These are phyloP conservation scores for Procambarus virginalis DNA, from an alignment of 1,140 invertebrate species.

Conservation along the genomic window DNA sequence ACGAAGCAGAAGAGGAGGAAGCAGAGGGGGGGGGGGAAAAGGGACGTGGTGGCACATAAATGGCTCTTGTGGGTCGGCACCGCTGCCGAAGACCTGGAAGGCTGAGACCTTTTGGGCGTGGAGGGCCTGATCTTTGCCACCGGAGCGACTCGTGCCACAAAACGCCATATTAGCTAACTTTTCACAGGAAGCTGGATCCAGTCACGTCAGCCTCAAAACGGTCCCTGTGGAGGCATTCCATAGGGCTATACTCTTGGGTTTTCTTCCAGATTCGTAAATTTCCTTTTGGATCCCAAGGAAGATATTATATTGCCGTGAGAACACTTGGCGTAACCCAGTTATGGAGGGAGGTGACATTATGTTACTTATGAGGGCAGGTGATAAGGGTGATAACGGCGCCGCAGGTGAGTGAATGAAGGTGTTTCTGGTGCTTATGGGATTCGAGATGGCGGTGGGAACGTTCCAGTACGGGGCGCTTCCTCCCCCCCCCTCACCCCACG, in stretches of 20 bases:
- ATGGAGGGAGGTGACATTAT: neutral
- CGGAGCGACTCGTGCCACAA: conserved; percentile 53
- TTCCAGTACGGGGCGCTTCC: neutral
- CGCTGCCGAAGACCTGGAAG: neutral
- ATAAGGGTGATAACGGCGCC: conserved; percentile 14
- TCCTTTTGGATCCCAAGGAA: conserved; percentile 21
- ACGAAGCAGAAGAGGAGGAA: neutral
- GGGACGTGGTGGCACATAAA: no score
- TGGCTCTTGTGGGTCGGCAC: neutral
- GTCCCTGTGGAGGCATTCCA: neutral
- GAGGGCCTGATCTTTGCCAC: conserved; percentile 55
- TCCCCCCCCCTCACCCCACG: neutral
- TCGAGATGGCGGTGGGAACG: conserved; percentile 3
- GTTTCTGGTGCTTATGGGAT: neutral
- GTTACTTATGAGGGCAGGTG: neutral
- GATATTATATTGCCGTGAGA: conserved; percentile 17
- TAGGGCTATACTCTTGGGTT: neutral
- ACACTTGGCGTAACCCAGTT: neutral
- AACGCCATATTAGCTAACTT: conserved; percentile 59
- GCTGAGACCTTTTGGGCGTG: neutral
- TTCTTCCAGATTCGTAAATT: conserved; percentile 1
- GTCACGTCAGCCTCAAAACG: neutral
- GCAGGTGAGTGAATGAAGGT: neutral
- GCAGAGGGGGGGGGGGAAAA: no score
- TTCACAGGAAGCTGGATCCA: conserved; percentile 54